Evolutionary conservation across 2,113 vertebrate species (phyloP).

Genomic region (Pluvianellus socialis): DNA sequence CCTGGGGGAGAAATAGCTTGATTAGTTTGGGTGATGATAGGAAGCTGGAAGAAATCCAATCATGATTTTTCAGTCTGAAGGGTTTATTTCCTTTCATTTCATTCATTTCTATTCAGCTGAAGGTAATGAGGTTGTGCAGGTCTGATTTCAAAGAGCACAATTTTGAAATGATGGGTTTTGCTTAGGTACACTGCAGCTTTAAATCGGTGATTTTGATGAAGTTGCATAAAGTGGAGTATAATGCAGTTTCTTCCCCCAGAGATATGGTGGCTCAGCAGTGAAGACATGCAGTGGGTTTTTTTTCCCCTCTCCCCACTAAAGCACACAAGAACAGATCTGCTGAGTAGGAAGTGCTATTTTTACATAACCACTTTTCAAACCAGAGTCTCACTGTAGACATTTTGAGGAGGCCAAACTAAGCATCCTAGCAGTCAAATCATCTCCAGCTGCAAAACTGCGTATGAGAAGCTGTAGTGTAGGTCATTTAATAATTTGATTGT

Average conservation of each 20-base stretch:
- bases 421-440: not conserved
- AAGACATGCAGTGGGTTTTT: not conserved
- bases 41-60: slow-evolving; percentile 51
- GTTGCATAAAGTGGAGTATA: slow-evolving; percentile 31
- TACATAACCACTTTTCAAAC: slow-evolving; percentile 50
- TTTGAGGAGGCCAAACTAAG: slow-evolving; percentile 26
- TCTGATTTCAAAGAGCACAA: slow-evolving; percentile 34
- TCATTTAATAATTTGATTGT: not conserved
- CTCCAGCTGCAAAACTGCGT: slow-evolving; percentile 11
- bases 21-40: slow-evolving; percentile 40
- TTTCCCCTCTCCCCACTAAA: not conserved
- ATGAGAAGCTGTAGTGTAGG: not conserved
- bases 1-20: slow-evolving; percentile 48
- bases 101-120: slow-evolving; percentile 39
- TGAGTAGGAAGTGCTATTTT: slow-evolving; percentile 69
- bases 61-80: slow-evolving; percentile 44
- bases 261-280: slow-evolving; percentile 6
- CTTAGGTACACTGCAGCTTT: slow-evolving; percentile 21
- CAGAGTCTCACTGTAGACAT: slow-evolving; percentile 26
- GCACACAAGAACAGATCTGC: slow-evolving; percentile 53
- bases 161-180: slow-evolving; percentile 16
- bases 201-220: slow-evolving; percentile 35
- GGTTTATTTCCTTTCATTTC: slow-evolving; percentile 48
- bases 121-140: slow-evolving; percentile 36
- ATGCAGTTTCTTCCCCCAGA: not conserved